Evolutionary conservation across 2,113 vertebrate genomes (phyloP).

Genomic region (Spermophilus dauricus): DNA sequence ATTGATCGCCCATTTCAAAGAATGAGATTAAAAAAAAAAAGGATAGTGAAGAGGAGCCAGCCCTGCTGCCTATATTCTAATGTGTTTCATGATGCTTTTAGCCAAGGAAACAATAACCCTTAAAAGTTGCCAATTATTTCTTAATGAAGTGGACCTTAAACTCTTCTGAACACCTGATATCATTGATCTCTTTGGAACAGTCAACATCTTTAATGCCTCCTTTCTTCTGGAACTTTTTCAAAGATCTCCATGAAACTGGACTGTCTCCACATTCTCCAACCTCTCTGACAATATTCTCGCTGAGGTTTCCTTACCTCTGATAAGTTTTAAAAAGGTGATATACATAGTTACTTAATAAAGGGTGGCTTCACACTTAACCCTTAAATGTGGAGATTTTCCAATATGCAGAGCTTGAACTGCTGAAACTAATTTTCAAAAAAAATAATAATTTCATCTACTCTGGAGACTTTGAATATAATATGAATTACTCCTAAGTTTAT

Average conservation of each 20-base stretch:
- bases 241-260: neutral
- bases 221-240: constrained; percentile 3
- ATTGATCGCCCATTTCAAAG: constrained; percentile 12
- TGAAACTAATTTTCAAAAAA: constrained; percentile 50
- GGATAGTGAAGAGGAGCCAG: neutral
- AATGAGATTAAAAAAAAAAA: neutral
- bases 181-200: neutral
- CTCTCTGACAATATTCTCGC: neutral
- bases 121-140: neutral
- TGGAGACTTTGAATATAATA: constrained; percentile 23
- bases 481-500: constrained; percentile 43
- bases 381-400: neutral
- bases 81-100: neutral
- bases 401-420: neutral
- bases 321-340: neutral
- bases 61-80: neutral
- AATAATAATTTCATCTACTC: neutral
- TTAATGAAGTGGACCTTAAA: neutral
- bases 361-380: neutral
- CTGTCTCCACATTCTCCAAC: neutral
- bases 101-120: neutral
- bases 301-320: neutral
- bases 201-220: neutral
- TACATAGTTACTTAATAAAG: neutral
- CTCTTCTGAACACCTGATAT: neutral